Evolutionary conservation across 2,888 invertebrate genomes (phyloP).

Genomic region (Cerastoderma edule): DNA sequence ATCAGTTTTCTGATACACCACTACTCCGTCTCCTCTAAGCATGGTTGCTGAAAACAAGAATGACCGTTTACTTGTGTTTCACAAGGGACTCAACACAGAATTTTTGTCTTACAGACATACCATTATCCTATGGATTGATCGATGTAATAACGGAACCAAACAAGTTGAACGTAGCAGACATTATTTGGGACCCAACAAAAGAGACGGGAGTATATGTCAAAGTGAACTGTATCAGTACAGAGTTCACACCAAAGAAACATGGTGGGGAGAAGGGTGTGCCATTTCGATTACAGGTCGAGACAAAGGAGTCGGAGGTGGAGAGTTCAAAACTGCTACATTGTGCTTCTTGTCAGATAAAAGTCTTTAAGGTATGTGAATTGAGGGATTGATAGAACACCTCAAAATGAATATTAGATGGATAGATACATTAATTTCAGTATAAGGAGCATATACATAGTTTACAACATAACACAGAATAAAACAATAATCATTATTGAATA

Average conservation of each 20-base stretch:
- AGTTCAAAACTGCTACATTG: constrained; percentile 90
- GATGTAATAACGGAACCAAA: constrained; percentile 90
- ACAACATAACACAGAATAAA: too few relatives aligned
- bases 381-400: too few relatives aligned
- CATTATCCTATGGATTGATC: constrained; percentile 95
- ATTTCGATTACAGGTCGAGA: constrained; percentile 97
- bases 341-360: constrained; percentile 98
- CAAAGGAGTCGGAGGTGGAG: constrained; percentile 86
- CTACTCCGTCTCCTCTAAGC: too few relatives aligned
- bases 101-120: constrained; percentile 88
- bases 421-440: too few relatives aligned
- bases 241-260: constrained; percentile 98
- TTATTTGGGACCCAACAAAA: constrained; percentile 97
- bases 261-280: constrained; percentile 99
- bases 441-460: too few relatives aligned
- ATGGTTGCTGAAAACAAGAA: too few relatives aligned
- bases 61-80: too few relatives aligned
- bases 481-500: too few relatives aligned
- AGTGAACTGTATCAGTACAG: constrained; percentile 97
- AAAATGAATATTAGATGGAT: too few relatives aligned
- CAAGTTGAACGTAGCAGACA: constrained; percentile 92
- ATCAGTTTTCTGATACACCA: too few relatives aligned
- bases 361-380: constrained; percentile 86
- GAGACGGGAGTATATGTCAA: constrained; percentile 97
- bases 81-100: background rate